Percentiles rank a stretch among this genome's conserved stretches.
Conservation (phyloP, 2,888 invertebrate species). For the Chrysopilus asiliformis region DNA sequence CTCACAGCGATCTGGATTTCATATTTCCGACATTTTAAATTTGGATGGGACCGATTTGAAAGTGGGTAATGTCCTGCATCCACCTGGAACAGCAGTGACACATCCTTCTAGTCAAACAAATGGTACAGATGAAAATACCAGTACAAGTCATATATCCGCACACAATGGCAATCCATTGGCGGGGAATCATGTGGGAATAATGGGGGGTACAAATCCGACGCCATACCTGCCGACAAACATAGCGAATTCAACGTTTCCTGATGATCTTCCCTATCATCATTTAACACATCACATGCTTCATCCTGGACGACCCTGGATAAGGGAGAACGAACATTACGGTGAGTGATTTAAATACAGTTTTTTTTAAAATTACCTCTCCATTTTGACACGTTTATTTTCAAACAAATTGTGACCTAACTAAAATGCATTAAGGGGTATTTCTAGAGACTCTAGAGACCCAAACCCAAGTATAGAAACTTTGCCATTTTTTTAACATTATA, state of each 20-base stretch:
- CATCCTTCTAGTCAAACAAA: constrained; percentile 4
- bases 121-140: constrained; percentile 2
- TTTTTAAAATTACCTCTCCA: neutral
- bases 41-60: constrained; percentile 52
- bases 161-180: constrained; percentile 3
- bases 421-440: no score
- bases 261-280: constrained; percentile 23
- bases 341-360: constrained; percentile 16
- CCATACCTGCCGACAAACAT: constrained; percentile 31
- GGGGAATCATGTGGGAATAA: constrained; percentile 12
- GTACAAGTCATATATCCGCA: constrained; percentile 1
- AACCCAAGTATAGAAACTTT: no score
- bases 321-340: constrained; percentile 35
- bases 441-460: no score
- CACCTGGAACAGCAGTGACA: constrained; percentile 4
- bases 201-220: constrained; percentile 14
- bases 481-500: no score
- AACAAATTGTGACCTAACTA: no score
- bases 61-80: constrained; percentile 9
- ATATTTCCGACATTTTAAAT: constrained; percentile 86
- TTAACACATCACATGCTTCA: constrained; percentile 33
- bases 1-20: constrained; percentile 70
- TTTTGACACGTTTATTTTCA: no score
- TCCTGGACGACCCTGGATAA: constrained; percentile 29
- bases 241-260: constrained; percentile 4